Base-by-base conservation (phyloP, 2,888 invertebrate species). In the Platycnemis pennipes region DNA sequence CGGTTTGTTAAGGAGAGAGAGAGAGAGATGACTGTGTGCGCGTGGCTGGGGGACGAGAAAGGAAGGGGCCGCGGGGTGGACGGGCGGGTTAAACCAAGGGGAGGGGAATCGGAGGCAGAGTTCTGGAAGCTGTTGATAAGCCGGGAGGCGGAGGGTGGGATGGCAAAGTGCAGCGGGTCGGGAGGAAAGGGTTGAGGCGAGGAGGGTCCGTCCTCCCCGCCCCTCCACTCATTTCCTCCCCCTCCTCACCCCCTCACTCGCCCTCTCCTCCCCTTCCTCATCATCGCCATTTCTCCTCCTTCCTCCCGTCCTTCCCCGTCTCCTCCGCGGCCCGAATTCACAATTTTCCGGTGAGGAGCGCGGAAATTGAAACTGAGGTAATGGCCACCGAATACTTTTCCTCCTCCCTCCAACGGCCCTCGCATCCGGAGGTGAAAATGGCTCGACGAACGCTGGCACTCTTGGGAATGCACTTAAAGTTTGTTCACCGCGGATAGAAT, bases 61-160 rank as follows among this genome's bases (percentile, higher is more conserved):
- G 37, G n/a, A 26, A 49, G 8, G 31, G 16, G 49, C n/a, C 2
- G 42, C 22, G 42, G 56, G 31, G 56, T 22, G 37, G 19, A 26
- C 31, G 13, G 49, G 53, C 1, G n/a, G 53, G 89, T 0, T 5
- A 16, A 42, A 53, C 53, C 31, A 42, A 16, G 89, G 56, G 37
- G 26, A 56, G 53, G 56, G 37, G 87, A 26, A 26, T 4, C 0
- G 63, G n/a, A 46, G 87, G n/a, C 11, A 46, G n/a, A 44, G 63
- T 63, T n/a, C 91, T 91, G 91, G 63, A 45, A 44, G 63, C 63
- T 44, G 91, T 13, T 63, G 91, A 91, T 91, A 91, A 91, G 91
- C 63, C 91, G 49, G 16, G 44, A 91, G 91, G 22, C 26, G 63
- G 91, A 26, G 22, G 44, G 26, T 44, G 63, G 91, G 56, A 4